These are phyloP conservation scores for Tanytarsus gracilentus DNA, from an alignment of 2,888 invertebrate species.

Conservation along the genomic window DNA sequence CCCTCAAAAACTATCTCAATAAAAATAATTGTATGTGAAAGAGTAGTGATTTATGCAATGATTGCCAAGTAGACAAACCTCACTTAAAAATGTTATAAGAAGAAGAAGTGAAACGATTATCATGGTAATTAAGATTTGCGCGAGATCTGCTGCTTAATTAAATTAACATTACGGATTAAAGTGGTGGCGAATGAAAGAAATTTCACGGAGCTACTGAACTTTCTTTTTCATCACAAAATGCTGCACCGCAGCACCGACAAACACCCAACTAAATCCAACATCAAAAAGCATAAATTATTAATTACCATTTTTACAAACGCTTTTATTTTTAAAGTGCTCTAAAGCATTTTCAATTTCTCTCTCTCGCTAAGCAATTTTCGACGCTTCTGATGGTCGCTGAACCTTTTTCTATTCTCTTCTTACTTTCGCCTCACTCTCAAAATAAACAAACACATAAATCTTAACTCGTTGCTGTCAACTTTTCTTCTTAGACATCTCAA, in stretches of 20 bases:
- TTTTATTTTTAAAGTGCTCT: neutral
- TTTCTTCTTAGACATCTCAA: no score
- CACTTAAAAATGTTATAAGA: no score
- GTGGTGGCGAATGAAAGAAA: neutral
- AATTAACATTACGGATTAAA: constrained; percentile 17
- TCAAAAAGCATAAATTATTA: neutral
- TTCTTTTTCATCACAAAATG: constrained; percentile 22
- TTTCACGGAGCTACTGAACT: constrained; percentile 6
- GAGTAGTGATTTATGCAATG: neutral
- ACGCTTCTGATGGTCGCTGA: neutral
- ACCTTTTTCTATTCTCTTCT: neutral
- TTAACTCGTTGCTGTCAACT: no score
- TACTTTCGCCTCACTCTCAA: no score
- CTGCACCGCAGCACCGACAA: neutral
- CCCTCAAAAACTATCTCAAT: no score
- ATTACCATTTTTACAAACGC: neutral
- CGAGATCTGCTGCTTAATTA: constrained; percentile 6
- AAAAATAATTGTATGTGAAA: no score
- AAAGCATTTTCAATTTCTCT: neutral
- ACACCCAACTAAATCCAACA: neutral
- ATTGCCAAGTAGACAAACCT: neutral
- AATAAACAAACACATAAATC: no score
- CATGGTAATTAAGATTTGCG: constrained; percentile 14
- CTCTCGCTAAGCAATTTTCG: neutral
- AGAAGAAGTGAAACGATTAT: neutral